Base-by-base conservation (phyloP, 2,888 invertebrate species). In the Netelia melanura region DNA sequence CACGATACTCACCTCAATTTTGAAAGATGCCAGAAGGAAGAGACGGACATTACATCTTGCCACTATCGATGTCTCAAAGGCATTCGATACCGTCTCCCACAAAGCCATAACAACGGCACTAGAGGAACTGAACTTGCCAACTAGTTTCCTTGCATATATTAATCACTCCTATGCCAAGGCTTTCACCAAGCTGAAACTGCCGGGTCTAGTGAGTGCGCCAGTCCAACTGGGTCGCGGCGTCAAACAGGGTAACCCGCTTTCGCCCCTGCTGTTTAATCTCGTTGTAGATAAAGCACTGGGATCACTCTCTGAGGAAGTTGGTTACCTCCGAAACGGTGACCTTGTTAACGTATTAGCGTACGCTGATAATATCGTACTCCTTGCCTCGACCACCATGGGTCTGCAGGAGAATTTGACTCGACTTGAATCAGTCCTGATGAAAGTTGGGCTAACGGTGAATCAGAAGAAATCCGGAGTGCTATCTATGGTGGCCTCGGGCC, bases 211-310 rank as follows among this genome's bases (percentile, higher is more conserved):
- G 52, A 11, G 2, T 2, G 2, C 10, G 9, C 52, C 52, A 2
- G 1, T 52, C 52, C 2, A 11, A 9, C 52, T 30, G 2, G 14
- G 11, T 1, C 10, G 44, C 6, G 54, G 68, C 1, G 68, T 68
- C 6, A 52, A 25, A 52, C 68, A 68, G 11, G 68, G 68, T 3
- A 54, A 68, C 6, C 68, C 68, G 1, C 23, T 68, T 9, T 68
- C 68, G 23, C 68, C 68, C 3, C 9, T 48, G 54, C 23, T 68
- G 2, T 68, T 68, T 14, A 68, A 68, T 23, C 17, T 25, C 9
- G 30, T 68, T 2, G 25, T 68, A 14, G 68, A 68, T 48, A 11
- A n/a, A 5, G 9, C 25, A 25, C 17, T 17, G 0, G 17, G 17
- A 17, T 17, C 17, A 17, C 17, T 17, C 17, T 17, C 17, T 17